Base-by-base conservation (phyloP, 2,888 invertebrate genomes). In the Andrena chrysosceles region DNA sequence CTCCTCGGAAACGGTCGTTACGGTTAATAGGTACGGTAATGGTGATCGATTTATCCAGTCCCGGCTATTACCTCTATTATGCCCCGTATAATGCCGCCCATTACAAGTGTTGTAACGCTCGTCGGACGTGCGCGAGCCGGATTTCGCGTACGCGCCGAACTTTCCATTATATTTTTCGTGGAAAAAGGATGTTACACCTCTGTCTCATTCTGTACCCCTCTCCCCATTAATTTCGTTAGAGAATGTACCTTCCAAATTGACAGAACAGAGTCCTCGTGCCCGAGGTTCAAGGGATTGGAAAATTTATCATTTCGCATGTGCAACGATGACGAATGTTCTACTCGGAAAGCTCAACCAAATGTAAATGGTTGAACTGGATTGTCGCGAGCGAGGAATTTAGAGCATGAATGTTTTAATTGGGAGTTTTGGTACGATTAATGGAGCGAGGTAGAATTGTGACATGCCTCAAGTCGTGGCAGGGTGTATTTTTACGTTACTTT, bases 31-130 rank as follows among this genome's bases (percentile, higher is more conserved):
- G 79, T 81, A 81, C 83, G 87, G 85, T 87, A 87, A 87, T 87
- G 85, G 87, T 88, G 85, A 87, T 87, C 87, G 89, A 87, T 87
- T 87, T 87, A 87, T 87, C 89, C 85, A 80, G 82, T 88, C 82
- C 78, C 73, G 83, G 87, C 89, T 88, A 88, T 87, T 87, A 87
- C 87, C 87, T 74, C 89, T 77, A 87, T 88, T 87, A 88, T 87
- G 62, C 77, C 56, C 54, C 83, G 79, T 79, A 88, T 87, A 88
- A 87, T 87, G 79, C 75, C 75, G 79, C 71, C 87, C 69, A 86
- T 88, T 86, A 88, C 86, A 86, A 82, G 86, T 82, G 84, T 81
- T 68, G 83, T 54, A 69, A 81, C 80, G 76, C 83, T 73, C 74
- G 76, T 74, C 81, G 23, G 35, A 48, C 63, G 64, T 20, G 29